Percentiles rank a stretch among this genome's conserved stretches.
Conservation (phyloP, 2,888 invertebrate species). For the Rhingia campestris region DNA sequence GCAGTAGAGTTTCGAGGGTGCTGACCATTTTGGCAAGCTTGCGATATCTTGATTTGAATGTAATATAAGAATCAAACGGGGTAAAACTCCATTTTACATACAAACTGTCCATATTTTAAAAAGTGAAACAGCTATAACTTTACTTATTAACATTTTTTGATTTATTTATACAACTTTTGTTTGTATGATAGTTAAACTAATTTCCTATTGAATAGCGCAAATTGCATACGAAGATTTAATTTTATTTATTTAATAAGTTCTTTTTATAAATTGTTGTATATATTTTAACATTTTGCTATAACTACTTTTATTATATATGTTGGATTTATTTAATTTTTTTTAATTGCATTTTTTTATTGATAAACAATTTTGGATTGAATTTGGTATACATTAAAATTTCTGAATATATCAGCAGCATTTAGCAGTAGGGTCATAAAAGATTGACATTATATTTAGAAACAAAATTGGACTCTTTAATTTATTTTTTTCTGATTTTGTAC, state of each 20-base stretch:
- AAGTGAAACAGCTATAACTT: background rate
- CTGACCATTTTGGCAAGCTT: too few relatives aligned
- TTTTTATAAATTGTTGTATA: slow-evolving; percentile 6
- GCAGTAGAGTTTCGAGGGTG: too few relatives aligned
- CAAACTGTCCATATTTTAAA: background rate
- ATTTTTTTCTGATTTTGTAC: too few relatives aligned
- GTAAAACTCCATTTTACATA: background rate
- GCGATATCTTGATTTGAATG: too few relatives aligned
- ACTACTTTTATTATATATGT: background rate
- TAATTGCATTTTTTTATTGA: background rate
- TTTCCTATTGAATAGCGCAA: slow-evolving; percentile 15
- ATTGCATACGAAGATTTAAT: background rate
- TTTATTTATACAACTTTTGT: slow-evolving; percentile 20
- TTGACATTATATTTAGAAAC: background rate
- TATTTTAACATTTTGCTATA: background rate
- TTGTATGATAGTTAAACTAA: slow-evolving; percentile 17
- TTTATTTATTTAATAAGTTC: background rate
- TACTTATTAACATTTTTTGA: slow-evolving; percentile 7
- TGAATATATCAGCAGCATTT: slow-evolving; percentile 10
- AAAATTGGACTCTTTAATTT: background rate
- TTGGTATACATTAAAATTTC: background rate
- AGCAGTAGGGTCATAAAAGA: background rate
- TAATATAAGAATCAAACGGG: background rate
- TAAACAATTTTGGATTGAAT: background rate
- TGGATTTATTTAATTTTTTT: background rate